Evolutionary conservation across 2,888 invertebrate genomes (phyloP).

Genomic region (Anthophora plumipes): DNA sequence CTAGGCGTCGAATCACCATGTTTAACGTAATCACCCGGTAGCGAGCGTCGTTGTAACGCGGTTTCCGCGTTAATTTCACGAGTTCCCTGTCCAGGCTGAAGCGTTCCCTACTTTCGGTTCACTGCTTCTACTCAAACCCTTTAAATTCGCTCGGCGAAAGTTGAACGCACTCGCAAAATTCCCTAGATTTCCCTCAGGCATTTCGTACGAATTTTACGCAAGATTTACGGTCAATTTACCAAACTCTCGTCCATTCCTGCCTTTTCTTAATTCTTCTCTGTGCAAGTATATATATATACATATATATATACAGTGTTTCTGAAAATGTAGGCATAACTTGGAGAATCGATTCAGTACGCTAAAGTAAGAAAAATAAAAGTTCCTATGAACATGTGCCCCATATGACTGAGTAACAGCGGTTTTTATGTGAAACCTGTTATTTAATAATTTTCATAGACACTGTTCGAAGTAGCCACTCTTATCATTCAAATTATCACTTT

Average conservation of each 20-base stretch:
- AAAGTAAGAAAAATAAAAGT: too few relatives aligned
- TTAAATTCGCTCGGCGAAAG: neutral
- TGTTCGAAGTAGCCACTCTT: too few relatives aligned
- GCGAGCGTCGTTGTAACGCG: conserved; percentile 35
- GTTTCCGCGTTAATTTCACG: conserved; percentile 48
- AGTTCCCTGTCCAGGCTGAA: conserved; percentile 15
- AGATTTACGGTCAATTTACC: neutral
- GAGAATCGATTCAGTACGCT: too few relatives aligned
- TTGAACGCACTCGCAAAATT: conserved; percentile 20
- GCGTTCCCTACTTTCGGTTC: conserved; percentile 15
- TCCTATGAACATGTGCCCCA: too few relatives aligned
- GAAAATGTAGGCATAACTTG: too few relatives aligned
- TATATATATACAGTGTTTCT: too few relatives aligned
- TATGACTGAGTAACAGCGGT: too few relatives aligned
- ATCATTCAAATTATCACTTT: too few relatives aligned
- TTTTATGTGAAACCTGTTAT: too few relatives aligned
- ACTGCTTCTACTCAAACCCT: neutral
- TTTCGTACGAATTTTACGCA: neutral
- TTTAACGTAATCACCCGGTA: conserved; percentile 45
- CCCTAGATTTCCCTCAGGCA: neutral
- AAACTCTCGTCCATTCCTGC: neutral
- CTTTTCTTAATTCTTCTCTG: neutral
- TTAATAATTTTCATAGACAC: too few relatives aligned
- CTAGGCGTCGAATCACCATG: conserved; percentile 27
- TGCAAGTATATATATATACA: too few relatives aligned